These are phyloP conservation scores for Dendrophyllia cribrosa DNA, from an alignment of 64 coral and sea anemone species.

Conservation along the genomic window DNA sequence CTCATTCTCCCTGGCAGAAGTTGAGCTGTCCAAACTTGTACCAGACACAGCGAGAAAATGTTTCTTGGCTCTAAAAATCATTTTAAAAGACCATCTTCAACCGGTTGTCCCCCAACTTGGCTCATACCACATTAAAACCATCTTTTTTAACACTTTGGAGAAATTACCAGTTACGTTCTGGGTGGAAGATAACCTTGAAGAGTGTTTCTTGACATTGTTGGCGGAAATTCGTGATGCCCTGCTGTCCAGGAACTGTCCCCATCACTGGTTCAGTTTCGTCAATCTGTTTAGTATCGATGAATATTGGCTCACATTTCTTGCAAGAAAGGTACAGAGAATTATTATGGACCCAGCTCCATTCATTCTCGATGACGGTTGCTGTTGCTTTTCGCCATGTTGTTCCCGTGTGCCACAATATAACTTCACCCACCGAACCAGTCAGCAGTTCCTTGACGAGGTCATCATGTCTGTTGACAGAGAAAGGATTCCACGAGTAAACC, in stretches of 20 bases:
- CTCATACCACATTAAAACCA: constrained; percentile 60
- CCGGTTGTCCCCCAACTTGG: constrained; percentile 16
- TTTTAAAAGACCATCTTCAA: constrained; percentile 70
- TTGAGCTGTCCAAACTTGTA: constrained; percentile 73
- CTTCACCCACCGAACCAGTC: too few species aligned
- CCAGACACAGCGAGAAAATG: constrained; percentile 61
- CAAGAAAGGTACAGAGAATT: constrained; percentile 41
- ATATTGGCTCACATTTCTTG: neutral
- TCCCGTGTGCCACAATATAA: too few species aligned
- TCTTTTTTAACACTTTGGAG: constrained; percentile 65
- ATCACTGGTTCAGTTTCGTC: constrained; percentile 65
- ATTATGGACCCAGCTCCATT: constrained; percentile 41
- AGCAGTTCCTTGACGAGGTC: too few species aligned
- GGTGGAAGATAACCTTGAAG: constrained; percentile 49
- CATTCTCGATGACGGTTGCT: constrained; percentile 58
- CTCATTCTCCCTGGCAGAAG: constrained; percentile 72
- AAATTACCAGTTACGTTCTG: constrained; percentile 50
- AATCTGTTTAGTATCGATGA: constrained; percentile 35
- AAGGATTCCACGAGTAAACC: too few species aligned
- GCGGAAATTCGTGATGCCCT: constrained; percentile 39
- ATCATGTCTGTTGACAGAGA: too few species aligned
- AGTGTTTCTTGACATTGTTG: constrained; percentile 47
- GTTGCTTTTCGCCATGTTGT: too few species aligned
- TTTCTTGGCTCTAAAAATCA: constrained; percentile 73
- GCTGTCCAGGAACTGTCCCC: constrained; percentile 4